These are phyloP conservation scores for Rhopalosiphum padi DNA, from an alignment of 1,140 invertebrate genomes.

Conservation along the genomic window DNA sequence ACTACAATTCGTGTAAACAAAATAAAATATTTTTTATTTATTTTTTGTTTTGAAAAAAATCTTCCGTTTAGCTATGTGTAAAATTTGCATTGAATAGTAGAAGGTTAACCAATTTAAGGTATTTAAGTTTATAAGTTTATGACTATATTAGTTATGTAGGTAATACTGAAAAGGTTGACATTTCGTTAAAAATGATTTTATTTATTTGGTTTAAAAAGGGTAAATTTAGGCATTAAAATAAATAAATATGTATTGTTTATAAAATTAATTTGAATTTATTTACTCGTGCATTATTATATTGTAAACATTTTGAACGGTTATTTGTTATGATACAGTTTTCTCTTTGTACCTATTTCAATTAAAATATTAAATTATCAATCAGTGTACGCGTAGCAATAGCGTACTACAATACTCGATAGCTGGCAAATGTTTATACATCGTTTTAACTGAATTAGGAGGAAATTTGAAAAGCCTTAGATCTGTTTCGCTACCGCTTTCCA, in stretches of 20 bases:
- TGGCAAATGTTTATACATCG: slow-evolving; percentile 32
- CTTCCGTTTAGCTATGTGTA: not conserved
- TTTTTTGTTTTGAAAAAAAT: not conserved
- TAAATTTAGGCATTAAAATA: not conserved
- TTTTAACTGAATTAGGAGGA: not conserved
- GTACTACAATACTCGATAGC: not conserved
- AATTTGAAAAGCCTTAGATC: not conserved
- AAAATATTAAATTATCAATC: slow-evolving; percentile 48
- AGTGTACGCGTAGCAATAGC: not conserved
- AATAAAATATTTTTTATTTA: not conserved
- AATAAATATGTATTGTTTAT: not conserved
- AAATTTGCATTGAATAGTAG: not conserved
- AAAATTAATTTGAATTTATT: not conserved
- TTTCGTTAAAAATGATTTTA: not conserved
- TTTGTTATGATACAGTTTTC: not conserved
- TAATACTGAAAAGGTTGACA: no score
- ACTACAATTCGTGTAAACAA: not conserved
- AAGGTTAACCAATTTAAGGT: not conserved
- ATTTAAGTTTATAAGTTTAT: not conserved
- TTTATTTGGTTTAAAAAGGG: not conserved
- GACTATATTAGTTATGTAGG: not conserved
- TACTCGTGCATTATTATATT: not conserved
- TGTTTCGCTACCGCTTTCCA: not conserved
- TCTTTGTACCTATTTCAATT: not conserved
- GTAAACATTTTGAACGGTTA: not conserved